phyloP scores from a whole-genome alignment of 2,113 vertebrate genomes.

The Varanus komodoensis region DNA sequence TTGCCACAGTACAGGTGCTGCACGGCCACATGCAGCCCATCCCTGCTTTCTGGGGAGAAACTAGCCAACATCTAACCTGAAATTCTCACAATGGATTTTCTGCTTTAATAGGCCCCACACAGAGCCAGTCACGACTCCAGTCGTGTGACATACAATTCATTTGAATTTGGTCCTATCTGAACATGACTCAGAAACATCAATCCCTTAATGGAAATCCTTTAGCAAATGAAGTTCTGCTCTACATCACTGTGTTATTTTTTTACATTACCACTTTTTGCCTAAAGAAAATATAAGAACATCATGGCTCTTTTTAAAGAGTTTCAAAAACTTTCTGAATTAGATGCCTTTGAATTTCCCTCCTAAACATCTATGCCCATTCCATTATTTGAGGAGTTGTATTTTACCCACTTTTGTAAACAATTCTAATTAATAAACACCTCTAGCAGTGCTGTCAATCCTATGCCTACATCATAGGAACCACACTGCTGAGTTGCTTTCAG shows the following conservation, averaged over 20 bases:
- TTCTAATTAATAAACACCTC: too few species aligned
- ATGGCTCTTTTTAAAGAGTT: too few species aligned
- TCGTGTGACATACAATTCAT: background rate
- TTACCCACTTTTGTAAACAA: too few species aligned
- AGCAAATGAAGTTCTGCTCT: background rate
- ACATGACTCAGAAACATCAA: background rate
- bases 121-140: background rate
- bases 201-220: too few species aligned
- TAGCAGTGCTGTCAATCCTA: too few species aligned
- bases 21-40: background rate
- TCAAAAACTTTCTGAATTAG: background rate
- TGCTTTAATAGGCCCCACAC: background rate
- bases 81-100: too few species aligned
- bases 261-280: background rate
- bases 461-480: too few species aligned
- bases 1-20: background rate
- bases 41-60: background rate
- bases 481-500: too few species aligned
- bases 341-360: too few species aligned
- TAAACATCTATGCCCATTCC: too few species aligned
- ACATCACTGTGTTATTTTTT: background rate
- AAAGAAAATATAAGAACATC: background rate
- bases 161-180: background rate
- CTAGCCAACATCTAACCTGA: background rate
- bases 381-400: too few species aligned